Evolutionary conservation across 1,140 invertebrate species (phyloP).

Genomic region (Nasonia longicornis): DNA sequence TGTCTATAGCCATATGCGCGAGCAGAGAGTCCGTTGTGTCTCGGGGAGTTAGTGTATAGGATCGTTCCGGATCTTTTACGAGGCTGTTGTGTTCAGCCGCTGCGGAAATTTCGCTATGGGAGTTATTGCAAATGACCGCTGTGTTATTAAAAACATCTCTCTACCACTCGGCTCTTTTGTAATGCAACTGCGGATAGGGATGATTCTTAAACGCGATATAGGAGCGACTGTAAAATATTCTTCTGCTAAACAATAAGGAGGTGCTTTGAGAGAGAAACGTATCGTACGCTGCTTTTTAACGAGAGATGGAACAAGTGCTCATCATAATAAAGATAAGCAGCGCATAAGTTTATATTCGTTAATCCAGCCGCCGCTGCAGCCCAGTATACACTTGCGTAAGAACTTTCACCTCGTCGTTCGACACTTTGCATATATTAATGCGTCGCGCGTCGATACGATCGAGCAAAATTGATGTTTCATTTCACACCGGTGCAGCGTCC

Average conservation of each 20-base stretch:
- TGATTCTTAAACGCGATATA: background rate
- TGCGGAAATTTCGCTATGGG: background rate
- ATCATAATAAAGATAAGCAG: conserved; percentile 1
- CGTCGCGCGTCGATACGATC: conserved; percentile 22
- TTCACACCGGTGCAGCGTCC: conserved; percentile 9
- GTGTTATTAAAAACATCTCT: background rate
- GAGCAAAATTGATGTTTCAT: conserved; percentile 18
- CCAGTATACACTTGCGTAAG: conserved; percentile 21
- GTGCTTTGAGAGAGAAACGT: too few relatives aligned
- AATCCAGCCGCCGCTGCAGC: too few relatives aligned
- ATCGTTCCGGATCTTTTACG: conserved; percentile 2
- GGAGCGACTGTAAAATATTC: background rate
- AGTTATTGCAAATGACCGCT: background rate
- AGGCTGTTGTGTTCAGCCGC: background rate
- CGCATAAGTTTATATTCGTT: background rate
- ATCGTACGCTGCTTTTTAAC: background rate
- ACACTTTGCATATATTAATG: conserved; percentile 29
- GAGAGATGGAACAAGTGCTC: background rate
- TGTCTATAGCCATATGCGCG: conserved; percentile 12
- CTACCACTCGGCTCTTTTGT: too few relatives aligned
- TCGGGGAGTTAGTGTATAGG: conserved; percentile 28
- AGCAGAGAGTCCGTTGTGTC: conserved; percentile 37
- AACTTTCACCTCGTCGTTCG: conserved; percentile 31
- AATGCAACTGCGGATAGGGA: background rate
- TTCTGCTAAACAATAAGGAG: too few relatives aligned